These are phyloP conservation scores for Philhelius pedissequus DNA, from an alignment of 2,888 invertebrate genomes.

Conservation along the genomic window DNA sequence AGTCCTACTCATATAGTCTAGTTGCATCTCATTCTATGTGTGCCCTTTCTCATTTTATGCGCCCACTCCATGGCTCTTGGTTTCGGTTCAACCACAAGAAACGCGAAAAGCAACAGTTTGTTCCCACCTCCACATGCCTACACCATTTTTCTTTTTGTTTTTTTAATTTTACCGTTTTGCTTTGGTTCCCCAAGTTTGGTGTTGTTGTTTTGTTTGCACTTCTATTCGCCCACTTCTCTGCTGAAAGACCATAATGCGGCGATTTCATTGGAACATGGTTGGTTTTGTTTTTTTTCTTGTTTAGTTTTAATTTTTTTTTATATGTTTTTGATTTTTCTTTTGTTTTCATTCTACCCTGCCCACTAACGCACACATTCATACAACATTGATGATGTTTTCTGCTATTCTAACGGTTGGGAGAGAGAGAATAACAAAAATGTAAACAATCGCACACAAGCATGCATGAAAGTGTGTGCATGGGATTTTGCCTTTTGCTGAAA, in stretches of 20 bases:
- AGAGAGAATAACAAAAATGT: conserved; percentile 47
- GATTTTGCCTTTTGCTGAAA: not conserved
- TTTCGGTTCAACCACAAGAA: not conserved
- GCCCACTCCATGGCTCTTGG: conserved; percentile 56
- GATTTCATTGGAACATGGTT: conserved; percentile 64
- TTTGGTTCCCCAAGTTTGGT: conserved; percentile 19
- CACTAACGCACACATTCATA: conserved; percentile 21
- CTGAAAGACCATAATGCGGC: conserved; percentile 36
- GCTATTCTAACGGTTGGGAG: conserved; percentile 9
- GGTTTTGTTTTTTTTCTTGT: conserved; percentile 25
- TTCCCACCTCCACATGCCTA: conserved; percentile 66
- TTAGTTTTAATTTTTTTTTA: conserved; percentile 1
- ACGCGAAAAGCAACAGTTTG: conserved; percentile 62
- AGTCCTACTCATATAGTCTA: not conserved
- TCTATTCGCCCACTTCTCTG: conserved; percentile 52
- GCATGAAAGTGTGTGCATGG: not conserved
- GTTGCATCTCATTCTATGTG: conserved; percentile 30
- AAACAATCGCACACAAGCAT: conserved; percentile 38
- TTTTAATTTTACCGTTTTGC: conserved; percentile 22
- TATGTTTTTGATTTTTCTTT: conserved; percentile 27
- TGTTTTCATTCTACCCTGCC: conserved; percentile 58
- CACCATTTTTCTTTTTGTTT: conserved; percentile 63
- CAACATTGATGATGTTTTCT: not conserved
- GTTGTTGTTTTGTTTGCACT: conserved; percentile 52
- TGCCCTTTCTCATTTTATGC: conserved; percentile 33